Evolutionary conservation across 2,113 vertebrate genomes (phyloP).

Genomic region (Hydropotes inermis): DNA sequence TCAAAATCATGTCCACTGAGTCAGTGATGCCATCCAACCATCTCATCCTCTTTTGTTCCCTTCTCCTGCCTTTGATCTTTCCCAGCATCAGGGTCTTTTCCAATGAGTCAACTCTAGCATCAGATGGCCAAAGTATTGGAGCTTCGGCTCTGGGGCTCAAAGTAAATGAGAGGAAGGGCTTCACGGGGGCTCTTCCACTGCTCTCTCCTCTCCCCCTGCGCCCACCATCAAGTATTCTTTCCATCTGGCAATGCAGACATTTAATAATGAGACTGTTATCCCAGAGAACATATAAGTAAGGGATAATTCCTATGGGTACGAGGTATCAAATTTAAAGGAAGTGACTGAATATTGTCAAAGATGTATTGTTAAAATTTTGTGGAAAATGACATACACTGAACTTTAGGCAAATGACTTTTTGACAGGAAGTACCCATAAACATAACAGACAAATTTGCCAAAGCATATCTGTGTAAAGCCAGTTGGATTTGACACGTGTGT

Average conservation of each 20-base stretch:
- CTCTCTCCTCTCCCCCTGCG: neutral
- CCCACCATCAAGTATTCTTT: neutral
- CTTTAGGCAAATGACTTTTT: neutral
- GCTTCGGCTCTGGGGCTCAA: neutral
- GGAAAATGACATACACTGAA: neutral
- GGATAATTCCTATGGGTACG: neutral
- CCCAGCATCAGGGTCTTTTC: neutral
- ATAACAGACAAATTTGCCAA: neutral
- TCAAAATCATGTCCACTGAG: neutral
- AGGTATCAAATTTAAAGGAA: neutral
- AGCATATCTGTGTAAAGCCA: neutral
- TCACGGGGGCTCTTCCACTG: neutral
- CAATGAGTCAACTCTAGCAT: neutral
- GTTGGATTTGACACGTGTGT: neutral
- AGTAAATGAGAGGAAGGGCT: neutral
- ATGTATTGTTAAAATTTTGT: slow-evolving; percentile 1
- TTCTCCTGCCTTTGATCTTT: neutral
- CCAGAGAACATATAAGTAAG: neutral
- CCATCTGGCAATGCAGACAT: neutral
- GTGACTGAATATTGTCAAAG: neutral
- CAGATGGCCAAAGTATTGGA: neutral
- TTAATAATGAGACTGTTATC: neutral
- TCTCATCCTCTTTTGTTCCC: neutral
- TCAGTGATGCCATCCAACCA: neutral
- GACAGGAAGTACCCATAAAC: neutral